phyloP scores from a whole-genome alignment of 1,140 invertebrate species.

The Carposina sasakii region DNA sequence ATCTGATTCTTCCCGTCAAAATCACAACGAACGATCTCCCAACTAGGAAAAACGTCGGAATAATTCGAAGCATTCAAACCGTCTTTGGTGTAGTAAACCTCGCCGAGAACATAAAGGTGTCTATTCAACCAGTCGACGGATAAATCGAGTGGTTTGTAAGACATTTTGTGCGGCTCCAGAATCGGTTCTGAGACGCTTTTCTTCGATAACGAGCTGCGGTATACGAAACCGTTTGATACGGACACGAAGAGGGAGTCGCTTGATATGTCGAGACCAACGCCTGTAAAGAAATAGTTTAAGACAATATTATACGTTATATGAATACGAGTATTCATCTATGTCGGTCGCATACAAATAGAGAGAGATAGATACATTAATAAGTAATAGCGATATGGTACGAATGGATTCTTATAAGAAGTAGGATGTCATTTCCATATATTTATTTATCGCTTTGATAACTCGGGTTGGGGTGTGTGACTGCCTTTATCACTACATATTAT shows the following conservation, averaged over 20 bases:
- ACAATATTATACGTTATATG: neutral
- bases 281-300: conserved; percentile 62
- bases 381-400: too few relatives aligned
- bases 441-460: too few relatives aligned
- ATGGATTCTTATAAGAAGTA: too few relatives aligned
- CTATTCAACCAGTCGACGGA: conserved; percentile 92
- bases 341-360: too few relatives aligned
- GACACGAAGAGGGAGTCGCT: conserved; percentile 83
- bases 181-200: conserved; percentile 67
- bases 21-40: conserved; percentile 84
- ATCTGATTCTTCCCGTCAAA: conserved; percentile 80
- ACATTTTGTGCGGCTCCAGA: conserved; percentile 72
- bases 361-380: too few relatives aligned
- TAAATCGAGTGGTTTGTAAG: conserved; percentile 77
- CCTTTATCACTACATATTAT: too few relatives aligned
- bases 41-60: too few relatives aligned
- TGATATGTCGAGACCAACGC: conserved; percentile 82
- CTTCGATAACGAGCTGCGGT: conserved; percentile 60
- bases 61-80: conserved; percentile 34
- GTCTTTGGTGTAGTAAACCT: conserved; percentile 73
- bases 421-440: too few relatives aligned
- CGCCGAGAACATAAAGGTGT: conserved; percentile 84
- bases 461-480: too few relatives aligned
- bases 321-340: too few relatives aligned
- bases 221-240: conserved; percentile 78